Conservation (phyloP, 53 echinoderm and acorn worm genomes). For the Hippasteria phrygiana region DNA sequence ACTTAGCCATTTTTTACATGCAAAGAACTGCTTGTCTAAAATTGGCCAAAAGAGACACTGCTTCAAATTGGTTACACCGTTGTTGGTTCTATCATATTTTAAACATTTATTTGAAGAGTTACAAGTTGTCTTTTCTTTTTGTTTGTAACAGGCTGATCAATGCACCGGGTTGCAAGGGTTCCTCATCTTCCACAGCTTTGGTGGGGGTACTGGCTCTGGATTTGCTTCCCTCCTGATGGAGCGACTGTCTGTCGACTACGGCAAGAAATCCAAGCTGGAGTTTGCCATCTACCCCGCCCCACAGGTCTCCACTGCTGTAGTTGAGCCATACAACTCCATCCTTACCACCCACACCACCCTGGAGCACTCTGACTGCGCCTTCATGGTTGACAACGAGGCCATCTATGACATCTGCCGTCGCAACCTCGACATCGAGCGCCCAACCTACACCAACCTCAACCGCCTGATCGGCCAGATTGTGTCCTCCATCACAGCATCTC, state of each 20-base stretch:
- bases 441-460: slow-evolving; percentile 83
- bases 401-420: slow-evolving; percentile 87
- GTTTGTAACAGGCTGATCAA: slow-evolving; percentile 65
- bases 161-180: slow-evolving; percentile 81
- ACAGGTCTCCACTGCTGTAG: slow-evolving; percentile 76
- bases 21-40: too few relatives aligned
- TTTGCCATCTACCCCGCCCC: slow-evolving; percentile 89
- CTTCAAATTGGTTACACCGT: too few relatives aligned
- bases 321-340: slow-evolving; percentile 86
- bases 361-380: slow-evolving; percentile 85
- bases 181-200: slow-evolving; percentile 88
- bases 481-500: slow-evolving; percentile 89
- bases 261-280: slow-evolving; percentile 97
- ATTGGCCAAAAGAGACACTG: too few relatives aligned
- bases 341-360: slow-evolving; percentile 83
- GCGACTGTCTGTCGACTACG: slow-evolving; percentile 94
- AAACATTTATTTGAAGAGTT: neutral
- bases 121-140: neutral
- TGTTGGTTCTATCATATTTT: too few relatives aligned
- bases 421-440: slow-evolving; percentile 86
- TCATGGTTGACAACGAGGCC: slow-evolving; percentile 89
- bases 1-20: too few relatives aligned
- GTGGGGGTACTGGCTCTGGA: slow-evolving; percentile 94
- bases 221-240: slow-evolving; percentile 95
- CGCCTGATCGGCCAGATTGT: slow-evolving; percentile 90